Percentiles rank a stretch among this genome's conserved stretches.
These are phyloP conservation scores for Gymnosoma rotundatum DNA, from an alignment of 2,888 invertebrate species.

Conservation along the genomic window DNA sequence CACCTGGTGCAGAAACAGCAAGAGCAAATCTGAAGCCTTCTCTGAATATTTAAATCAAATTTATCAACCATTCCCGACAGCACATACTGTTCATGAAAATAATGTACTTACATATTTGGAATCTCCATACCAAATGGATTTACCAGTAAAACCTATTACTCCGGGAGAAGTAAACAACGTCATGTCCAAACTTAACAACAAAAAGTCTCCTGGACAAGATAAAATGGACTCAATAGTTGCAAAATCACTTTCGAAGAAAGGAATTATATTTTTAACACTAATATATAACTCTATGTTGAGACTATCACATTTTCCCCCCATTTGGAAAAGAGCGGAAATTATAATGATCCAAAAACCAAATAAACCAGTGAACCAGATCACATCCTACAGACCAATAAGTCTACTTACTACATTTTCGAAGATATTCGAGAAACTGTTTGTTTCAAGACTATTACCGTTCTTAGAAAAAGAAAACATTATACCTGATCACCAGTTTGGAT, in stretches of 20 bases:
- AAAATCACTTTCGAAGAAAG: neutral
- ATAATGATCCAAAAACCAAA: conserved; percentile 11
- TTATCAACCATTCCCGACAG: neutral
- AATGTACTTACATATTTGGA: neutral
- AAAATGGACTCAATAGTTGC: too few relatives aligned
- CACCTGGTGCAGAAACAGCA: neutral
- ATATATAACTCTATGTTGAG: neutral
- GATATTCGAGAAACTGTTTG: conserved; percentile 4
- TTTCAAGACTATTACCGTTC: neutral
- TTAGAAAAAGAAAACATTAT: neutral
- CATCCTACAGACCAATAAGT: conserved; percentile 22
- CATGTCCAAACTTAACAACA: too few relatives aligned
- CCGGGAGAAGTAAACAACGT: neutral
- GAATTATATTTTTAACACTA: neutral
- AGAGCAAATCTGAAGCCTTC: neutral
- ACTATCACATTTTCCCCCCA: too few relatives aligned
- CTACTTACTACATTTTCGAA: neutral
- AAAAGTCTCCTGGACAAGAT: too few relatives aligned
- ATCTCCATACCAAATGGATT: neutral
- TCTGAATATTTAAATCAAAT: neutral
- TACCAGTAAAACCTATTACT: neutral
- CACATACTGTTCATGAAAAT: too few relatives aligned
- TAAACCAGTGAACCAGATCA: neutral
- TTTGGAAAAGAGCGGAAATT: neutral
- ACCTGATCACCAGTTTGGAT: neutral